phyloP scores from a whole-genome alignment of 2,113 vertebrate genomes.

The Gobiocypris rarus region DNA sequence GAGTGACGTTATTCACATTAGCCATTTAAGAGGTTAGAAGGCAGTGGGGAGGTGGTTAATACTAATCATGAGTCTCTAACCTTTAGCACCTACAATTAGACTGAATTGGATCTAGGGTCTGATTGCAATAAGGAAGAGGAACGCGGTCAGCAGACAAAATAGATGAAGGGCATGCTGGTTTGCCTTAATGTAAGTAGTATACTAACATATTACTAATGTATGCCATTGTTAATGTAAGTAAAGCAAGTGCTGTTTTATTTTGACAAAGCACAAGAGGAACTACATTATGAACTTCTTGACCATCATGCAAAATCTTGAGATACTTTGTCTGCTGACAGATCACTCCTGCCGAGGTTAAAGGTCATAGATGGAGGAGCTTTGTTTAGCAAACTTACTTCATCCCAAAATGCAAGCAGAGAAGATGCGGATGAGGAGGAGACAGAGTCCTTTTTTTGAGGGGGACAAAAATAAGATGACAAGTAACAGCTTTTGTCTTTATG shows the following conservation, averaged over 20 bases:
- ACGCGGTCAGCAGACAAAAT: conserved; percentile 54
- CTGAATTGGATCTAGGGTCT: conserved; percentile 28
- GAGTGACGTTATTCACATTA: conserved; percentile 36
- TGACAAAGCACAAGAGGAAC: neutral
- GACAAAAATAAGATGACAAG: conserved; percentile 65
- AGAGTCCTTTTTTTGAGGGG: conserved; percentile 77
- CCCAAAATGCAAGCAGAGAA: conserved; percentile 82
- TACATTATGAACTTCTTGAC: neutral
- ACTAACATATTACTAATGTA: neutral
- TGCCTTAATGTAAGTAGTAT: neutral
- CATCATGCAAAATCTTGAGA: neutral
- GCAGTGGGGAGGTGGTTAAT: conserved; percentile 40
- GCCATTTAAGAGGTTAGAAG: conserved; percentile 52
- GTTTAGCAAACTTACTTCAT: conserved; percentile 78
- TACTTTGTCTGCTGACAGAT: conserved; percentile 55
- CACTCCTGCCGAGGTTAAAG: conserved; percentile 42
- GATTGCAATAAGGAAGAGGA: conserved; percentile 31
- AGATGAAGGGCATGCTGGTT: neutral
- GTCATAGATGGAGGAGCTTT: conserved; percentile 49
- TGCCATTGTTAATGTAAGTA: neutral
- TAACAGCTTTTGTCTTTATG: conserved; percentile 40
- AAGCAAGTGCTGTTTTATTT: neutral
- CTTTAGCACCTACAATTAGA: conserved; percentile 48
- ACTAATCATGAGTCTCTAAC: conserved; percentile 41
- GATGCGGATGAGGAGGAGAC: conserved; percentile 78